Conservation (phyloP, 2,113 vertebrate species). For the Scartelaos histophorus region DNA sequence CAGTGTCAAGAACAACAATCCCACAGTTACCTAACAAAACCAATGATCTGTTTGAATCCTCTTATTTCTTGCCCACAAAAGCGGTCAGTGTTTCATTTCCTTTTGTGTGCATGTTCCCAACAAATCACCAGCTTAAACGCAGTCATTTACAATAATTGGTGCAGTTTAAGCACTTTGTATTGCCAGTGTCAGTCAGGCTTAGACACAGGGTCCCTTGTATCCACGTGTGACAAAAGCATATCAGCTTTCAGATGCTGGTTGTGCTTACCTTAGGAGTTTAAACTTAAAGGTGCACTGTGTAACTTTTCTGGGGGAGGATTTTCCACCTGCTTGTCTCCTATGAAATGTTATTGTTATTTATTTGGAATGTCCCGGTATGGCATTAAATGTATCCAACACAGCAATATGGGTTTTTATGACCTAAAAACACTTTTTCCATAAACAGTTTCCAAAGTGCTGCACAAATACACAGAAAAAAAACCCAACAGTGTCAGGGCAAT, state of each 20-base stretch:
- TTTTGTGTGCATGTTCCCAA: constrained; percentile 27
- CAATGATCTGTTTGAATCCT: background rate
- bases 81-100: constrained; percentile 13
- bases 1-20: background rate
- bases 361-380: too few species aligned
- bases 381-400: too few species aligned
- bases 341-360: too few species aligned
- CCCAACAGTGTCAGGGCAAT: too few species aligned
- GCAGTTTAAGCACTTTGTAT: constrained; percentile 14
- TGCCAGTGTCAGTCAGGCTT: constrained; percentile 27
- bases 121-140: constrained; percentile 26
- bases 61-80: constrained; percentile 25
- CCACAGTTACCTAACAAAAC: background rate
- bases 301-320: too few species aligned
- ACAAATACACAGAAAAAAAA: too few species aligned
- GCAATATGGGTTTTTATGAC: too few species aligned
- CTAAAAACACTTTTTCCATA: too few species aligned
- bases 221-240: constrained; percentile 40
- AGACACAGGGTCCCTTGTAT: constrained; percentile 34
- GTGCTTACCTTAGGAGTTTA: constrained; percentile 25
- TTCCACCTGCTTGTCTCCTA: too few species aligned
- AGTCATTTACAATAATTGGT: constrained; percentile 43
- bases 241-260: constrained; percentile 39
- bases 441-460: too few species aligned
- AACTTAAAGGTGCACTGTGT: background rate